A percentile compares a stretch with the other conserved stretches of the same genome.
These are phyloP conservation scores for Spilarctia lutea DNA, from an alignment of 2,888 invertebrate species.

Conservation along the genomic window DNA sequence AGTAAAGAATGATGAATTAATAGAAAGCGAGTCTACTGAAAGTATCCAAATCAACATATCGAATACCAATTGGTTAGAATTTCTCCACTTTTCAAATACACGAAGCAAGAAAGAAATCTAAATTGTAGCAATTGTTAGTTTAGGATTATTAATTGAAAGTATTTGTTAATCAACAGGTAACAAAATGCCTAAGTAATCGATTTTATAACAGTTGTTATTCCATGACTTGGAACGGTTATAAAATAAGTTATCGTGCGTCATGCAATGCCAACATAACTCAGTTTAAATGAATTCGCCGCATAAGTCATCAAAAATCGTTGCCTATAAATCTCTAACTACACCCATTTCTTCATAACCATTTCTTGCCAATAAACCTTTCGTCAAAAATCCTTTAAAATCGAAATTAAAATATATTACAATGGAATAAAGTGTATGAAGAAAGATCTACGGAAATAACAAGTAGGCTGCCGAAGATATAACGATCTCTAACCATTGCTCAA, in stretches of 20 bases:
- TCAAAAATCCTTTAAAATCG: constrained; percentile 26
- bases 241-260: constrained; percentile 60
- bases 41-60: background rate
- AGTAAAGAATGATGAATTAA: background rate
- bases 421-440: constrained; percentile 16
- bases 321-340: constrained; percentile 47
- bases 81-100: background rate
- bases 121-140: background rate
- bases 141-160: background rate
- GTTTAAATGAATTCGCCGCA: constrained; percentile 56
- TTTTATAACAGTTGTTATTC: constrained; percentile 59
- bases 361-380: constrained; percentile 31
- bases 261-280: constrained; percentile 62
- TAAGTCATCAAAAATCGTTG: constrained; percentile 52
- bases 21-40: background rate
- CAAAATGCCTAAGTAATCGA: constrained; percentile 52
- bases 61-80: background rate
- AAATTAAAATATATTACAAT: too few species aligned
- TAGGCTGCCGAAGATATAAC: background rate
- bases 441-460: constrained; percentile 18
- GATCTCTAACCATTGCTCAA: background rate
- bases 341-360: constrained; percentile 20
- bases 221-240: constrained; percentile 60
- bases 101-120: background rate
- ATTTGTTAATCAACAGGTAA: constrained; percentile 55